Conservation (phyloP, 2,888 invertebrate genomes). For the Catocala fraxini region DNA sequence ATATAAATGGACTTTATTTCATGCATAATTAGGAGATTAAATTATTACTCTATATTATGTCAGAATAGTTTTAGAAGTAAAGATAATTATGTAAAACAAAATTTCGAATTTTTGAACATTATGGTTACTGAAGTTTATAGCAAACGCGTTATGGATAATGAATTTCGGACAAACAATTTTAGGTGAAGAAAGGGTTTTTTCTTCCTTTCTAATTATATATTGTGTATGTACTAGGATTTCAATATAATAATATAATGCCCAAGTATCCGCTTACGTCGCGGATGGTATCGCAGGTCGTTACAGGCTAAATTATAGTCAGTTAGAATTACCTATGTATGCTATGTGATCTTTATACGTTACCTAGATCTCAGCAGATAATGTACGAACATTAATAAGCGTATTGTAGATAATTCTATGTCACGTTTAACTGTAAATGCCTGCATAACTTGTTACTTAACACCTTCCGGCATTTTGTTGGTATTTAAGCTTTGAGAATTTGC, state of each 20-base stretch:
- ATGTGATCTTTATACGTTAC: conserved; percentile 29
- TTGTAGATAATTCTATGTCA: conserved; percentile 28
- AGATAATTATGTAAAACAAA: too few relatives aligned
- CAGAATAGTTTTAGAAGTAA: too few relatives aligned
- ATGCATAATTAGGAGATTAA: too few relatives aligned
- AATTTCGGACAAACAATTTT: too few relatives aligned
- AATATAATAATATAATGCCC: conserved; percentile 7
- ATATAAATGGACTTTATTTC: too few relatives aligned
- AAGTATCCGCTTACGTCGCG: conserved; percentile 35
- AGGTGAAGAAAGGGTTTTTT: too few relatives aligned
- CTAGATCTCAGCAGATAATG: conserved; percentile 32
- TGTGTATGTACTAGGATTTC: conserved; percentile 2
- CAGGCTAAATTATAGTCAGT: conserved; percentile 28
- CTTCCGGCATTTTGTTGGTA: conserved; percentile 9
- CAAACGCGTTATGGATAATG: too few relatives aligned
- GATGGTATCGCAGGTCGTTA: conserved; percentile 26
- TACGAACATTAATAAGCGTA: conserved; percentile 26
- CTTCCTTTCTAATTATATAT: conserved; percentile 3
- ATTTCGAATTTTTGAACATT: too few relatives aligned
- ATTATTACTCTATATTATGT: too few relatives aligned
- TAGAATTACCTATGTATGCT: conserved; percentile 23
- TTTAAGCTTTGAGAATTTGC: not conserved
- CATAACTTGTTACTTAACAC: conserved; percentile 25
- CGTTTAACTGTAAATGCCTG: conserved; percentile 26
- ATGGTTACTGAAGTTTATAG: too few relatives aligned